A percentile compares a stretch with the other conserved stretches of the same genome.
phyloP scores from a whole-genome alignment of 2,797 vertebrate species.

The Euthynnus affinis region DNA sequence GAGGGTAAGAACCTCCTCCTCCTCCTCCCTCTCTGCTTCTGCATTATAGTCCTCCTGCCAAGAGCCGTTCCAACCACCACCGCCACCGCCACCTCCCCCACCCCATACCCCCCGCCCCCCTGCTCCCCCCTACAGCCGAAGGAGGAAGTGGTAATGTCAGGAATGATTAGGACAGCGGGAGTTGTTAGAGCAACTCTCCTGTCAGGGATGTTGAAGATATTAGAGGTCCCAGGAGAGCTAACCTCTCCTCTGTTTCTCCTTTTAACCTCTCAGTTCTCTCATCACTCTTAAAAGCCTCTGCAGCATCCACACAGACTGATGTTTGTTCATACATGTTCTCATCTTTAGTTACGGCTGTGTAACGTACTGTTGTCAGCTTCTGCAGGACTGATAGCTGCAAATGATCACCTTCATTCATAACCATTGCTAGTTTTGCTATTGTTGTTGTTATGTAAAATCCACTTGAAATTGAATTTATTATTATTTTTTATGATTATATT shows the following conservation, averaged over 20 bases:
- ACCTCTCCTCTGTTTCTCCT: conserved; percentile 17
- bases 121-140: conserved; percentile 18
- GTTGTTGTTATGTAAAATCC: no score
- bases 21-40: background rate
- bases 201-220: conserved; percentile 53
- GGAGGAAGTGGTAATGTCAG: conserved; percentile 70
- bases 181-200: conserved; percentile 44
- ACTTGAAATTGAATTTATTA: no score
- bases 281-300: conserved; percentile 8
- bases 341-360: background rate
- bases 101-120: background rate
- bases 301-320: background rate
- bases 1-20: background rate
- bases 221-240: conserved; percentile 51
- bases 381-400: background rate
- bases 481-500: no score
- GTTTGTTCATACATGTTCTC: background rate
- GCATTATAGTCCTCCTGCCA: background rate
- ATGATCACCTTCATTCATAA: background rate
- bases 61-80: conserved; percentile 2
- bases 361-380: background rate
- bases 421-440: no score
- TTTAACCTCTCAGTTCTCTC: conserved; percentile 27
- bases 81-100: no score
- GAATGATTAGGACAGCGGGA: conserved; percentile 60